Conservation (phyloP, 64 coral and sea anemone genomes). For the Dendronephthya gigantea region DNA sequence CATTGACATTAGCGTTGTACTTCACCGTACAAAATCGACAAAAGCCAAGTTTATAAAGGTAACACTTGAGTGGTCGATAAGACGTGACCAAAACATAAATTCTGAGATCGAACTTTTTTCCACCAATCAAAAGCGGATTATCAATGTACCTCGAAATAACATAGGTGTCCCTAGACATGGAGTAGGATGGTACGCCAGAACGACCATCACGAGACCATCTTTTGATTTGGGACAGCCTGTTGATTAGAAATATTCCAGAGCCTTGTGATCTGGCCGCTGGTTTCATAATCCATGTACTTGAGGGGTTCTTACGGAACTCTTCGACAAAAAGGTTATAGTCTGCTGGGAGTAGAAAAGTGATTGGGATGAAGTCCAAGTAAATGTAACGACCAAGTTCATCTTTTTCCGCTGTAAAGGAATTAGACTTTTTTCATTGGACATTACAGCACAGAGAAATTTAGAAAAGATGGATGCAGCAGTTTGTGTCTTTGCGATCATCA, state of each 20-base stretch:
- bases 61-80: constrained; percentile 78
- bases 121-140: constrained; percentile 91
- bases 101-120: constrained; percentile 95
- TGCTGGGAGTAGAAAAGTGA: constrained; percentile 85
- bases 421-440: neutral
- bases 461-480: no score
- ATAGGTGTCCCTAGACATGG: neutral
- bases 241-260: neutral
- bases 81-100: constrained; percentile 94
- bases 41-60: constrained; percentile 90
- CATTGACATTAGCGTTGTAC: constrained; percentile 94
- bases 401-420: constrained; percentile 58
- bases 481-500: no score
- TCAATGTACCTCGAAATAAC: constrained; percentile 61
- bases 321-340: constrained; percentile 98
- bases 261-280: constrained; percentile 69
- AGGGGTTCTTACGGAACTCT: constrained; percentile 88
- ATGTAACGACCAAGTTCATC: constrained; percentile 85
- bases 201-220: constrained; percentile 10
- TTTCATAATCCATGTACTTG: constrained; percentile 99
- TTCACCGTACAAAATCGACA: constrained; percentile 99
- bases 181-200: neutral
- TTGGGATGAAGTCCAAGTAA: constrained; percentile 95
- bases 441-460: no score
- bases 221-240: constrained; percentile 6